Base-by-base conservation (phyloP, 2,888 invertebrate species). In the Tupiocoris notatus region DNA sequence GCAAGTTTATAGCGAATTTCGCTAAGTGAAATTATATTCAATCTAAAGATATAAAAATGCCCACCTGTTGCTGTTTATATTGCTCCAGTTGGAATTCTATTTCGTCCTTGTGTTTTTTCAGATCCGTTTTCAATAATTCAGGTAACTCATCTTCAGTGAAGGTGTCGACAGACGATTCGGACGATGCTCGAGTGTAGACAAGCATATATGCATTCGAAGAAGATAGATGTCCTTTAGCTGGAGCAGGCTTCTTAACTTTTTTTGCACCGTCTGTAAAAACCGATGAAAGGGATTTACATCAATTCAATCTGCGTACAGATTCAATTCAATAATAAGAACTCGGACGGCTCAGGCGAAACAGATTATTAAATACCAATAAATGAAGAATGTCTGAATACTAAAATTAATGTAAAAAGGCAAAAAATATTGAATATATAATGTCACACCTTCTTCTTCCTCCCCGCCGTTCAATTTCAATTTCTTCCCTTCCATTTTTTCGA, bases 191-290 rank as follows among this genome's bases (percentile, higher is more conserved):
- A 17, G 85, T 86, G 81, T 89, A 89, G 0, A 89, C 88, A 80
- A 89, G 83, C 89, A 89, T 89, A 81, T 89, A 89, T 0, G 89
- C 88, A 79, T 88, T 88, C 77, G 86, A 86, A 1, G 89, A 89
- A 0, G 85, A 84, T 63, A 87, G 84, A 78, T 82, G 84, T 25
- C 85, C 85, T 81, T 86, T 85, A 23, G 84, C 84, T 63, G 84
- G 81, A 64, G 83, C 82, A 0, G 83, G 83, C 18, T 64, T 83
- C 81, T 81, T 85, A 83, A 63, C 81, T 78, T 78, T 80, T 79
- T 73, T 82, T 80, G 78, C 83, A 83, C 24, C 82, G 54, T 78
- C 78, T 76, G 23, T 12, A 77, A 67, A 18, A 54, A 23, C 20
- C 59, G n/a, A n/a, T n/a, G n/a, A n/a, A n/a, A n/a, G n/a, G n/a